phyloP scores from a whole-genome alignment of 2,888 invertebrate species.

The Luperina testacea region DNA sequence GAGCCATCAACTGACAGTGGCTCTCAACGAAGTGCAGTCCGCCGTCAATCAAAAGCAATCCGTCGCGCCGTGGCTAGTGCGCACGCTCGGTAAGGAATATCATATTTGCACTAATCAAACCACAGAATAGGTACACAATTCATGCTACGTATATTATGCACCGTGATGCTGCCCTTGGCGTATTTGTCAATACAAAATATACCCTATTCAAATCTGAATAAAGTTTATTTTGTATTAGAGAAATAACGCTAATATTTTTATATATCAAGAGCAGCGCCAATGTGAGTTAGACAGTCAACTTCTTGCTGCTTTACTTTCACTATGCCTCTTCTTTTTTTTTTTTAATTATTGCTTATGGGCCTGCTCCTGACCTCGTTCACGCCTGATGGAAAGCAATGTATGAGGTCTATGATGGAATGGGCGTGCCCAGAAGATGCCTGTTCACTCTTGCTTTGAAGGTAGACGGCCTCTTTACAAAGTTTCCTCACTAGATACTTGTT shows the following conservation, averaged over 20 bases:
- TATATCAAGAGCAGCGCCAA: too few species aligned
- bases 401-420: too few species aligned
- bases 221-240: neutral
- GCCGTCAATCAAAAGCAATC: constrained; percentile 85
- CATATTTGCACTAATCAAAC: neutral
- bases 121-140: neutral
- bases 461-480: neutral
- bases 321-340: neutral
- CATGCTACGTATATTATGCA: neutral
- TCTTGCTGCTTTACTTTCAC: neutral
- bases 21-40: constrained; percentile 92
- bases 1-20: constrained; percentile 96
- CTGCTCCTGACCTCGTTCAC: too few species aligned
- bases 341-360: too few species aligned
- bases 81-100: constrained; percentile 92
- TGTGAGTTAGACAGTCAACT: neutral
- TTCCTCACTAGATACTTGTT: neutral
- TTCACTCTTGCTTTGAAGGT: too few species aligned
- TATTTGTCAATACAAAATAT: neutral
- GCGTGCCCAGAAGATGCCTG: too few species aligned
- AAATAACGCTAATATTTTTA: neutral
- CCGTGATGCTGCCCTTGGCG: neutral
- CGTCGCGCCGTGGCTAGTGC: constrained; percentile 98
- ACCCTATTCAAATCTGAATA: neutral
- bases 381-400: too few species aligned